A percentile compares a stretch with the other conserved stretches of the same genome.
Conservation (phyloP, 2,113 vertebrate species). For the Phodopus roborovskii region DNA sequence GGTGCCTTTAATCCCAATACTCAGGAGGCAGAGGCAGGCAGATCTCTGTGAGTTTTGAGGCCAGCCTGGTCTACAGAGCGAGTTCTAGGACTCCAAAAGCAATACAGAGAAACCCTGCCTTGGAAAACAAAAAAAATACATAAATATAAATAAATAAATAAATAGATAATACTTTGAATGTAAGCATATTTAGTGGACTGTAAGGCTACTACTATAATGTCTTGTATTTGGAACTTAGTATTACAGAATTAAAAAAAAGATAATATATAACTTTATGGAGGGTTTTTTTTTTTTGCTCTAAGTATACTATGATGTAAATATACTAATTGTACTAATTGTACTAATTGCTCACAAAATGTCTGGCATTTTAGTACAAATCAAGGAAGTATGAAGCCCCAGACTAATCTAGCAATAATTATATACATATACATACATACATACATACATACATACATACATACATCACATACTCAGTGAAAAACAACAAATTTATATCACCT, state of each 20-base stretch:
- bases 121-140: no score
- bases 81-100: no score
- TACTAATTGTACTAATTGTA: not conserved
- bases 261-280: not conserved
- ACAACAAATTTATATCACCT: conserved; percentile 14
- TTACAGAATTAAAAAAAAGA: not conserved
- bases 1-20: no score
- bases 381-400: not conserved
- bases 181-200: conserved; percentile 32
- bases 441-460: not conserved
- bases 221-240: not conserved
- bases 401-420: not conserved
- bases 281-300: not conserved
- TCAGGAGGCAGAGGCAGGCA: no score
- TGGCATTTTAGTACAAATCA: not conserved
- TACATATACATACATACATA: not conserved
- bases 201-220: not conserved
- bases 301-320: not conserved
- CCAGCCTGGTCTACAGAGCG: no score
- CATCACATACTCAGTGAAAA: not conserved
- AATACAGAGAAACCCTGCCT: no score
- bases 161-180: not conserved
- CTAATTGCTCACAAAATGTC: conserved; percentile 46
- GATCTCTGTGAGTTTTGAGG: no score
- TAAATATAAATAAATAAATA: no score